These are phyloP conservation scores for Tyria jacobaeae DNA, from an alignment of 2,888 invertebrate genomes.

Conservation along the genomic window DNA sequence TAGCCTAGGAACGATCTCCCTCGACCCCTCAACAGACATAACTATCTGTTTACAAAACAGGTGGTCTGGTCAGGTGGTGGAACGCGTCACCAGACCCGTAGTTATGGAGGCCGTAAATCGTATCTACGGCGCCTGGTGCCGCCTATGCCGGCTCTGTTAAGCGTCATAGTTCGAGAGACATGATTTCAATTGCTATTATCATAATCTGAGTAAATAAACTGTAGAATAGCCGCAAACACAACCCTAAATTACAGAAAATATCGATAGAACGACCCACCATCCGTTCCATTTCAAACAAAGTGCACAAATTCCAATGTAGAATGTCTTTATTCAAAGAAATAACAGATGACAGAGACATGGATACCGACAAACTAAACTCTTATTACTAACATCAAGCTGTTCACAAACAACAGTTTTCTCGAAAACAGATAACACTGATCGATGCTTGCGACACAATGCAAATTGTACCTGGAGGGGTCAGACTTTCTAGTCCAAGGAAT, in stretches of 20 bases:
- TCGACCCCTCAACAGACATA: no score
- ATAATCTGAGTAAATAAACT: background rate
- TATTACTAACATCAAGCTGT: conserved; percentile 42
- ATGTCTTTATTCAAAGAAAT: conserved; percentile 65
- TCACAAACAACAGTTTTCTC: conserved; percentile 48
- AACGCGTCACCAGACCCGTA: no score
- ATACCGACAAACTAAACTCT: conserved; percentile 41
- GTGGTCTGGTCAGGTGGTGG: no score
- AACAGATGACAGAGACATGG: no score
- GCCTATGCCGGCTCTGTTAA: no score
- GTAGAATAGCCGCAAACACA: background rate
- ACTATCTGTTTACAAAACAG: no score
- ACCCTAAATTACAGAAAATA: conserved; percentile 1
- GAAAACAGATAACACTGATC: conserved; percentile 40
- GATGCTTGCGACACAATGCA: conserved; percentile 36
- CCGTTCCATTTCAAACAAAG: conserved; percentile 1
- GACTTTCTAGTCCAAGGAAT: conserved; percentile 23
- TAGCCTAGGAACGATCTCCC: no score
- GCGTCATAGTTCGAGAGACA: no score
- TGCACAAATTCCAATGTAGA: conserved; percentile 49
- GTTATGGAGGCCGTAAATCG: no score
- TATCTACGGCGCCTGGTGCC: no score
- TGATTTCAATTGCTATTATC: background rate
- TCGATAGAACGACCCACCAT: background rate
- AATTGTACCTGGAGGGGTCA: conserved; percentile 39